phyloP scores from a whole-genome alignment of 2,888 invertebrate genomes.

The Drosophila pegasa region DNA sequence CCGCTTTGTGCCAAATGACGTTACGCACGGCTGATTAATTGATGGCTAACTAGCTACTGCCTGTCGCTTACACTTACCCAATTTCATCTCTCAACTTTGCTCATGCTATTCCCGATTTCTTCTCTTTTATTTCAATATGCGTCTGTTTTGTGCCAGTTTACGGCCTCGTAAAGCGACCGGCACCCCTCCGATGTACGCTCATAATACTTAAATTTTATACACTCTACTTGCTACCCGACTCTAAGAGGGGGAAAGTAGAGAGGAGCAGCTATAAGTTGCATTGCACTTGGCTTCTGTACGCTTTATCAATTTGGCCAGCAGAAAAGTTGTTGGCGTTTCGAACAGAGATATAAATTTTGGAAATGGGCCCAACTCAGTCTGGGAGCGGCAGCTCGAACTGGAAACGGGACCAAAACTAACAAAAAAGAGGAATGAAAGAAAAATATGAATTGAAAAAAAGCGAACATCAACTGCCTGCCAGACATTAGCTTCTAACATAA shows the following conservation, averaged over 20 bases:
- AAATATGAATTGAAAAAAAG: neutral
- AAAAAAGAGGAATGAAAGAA: neutral
- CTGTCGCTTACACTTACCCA: conserved; percentile 12
- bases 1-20: conserved; percentile 75
- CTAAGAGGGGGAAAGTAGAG: neutral
- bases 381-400: conserved; percentile 46
- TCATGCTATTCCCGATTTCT: conserved; percentile 12
- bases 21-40: conserved; percentile 73
- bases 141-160: conserved; percentile 61
- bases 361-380: conserved; percentile 70
- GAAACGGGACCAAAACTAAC: conserved; percentile 54
- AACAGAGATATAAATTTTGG: conserved; percentile 74
- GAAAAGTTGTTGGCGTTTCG: conserved; percentile 65
- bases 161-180: conserved; percentile 64
- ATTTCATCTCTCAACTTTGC: conserved; percentile 1
- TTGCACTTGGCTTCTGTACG: conserved; percentile 48
- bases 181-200: conserved; percentile 53
- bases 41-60: conserved; percentile 38
- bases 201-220: conserved; percentile 78
- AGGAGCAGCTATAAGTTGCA: neutral
- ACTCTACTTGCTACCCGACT: conserved; percentile 48
- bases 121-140: conserved; percentile 28
- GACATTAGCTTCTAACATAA: conserved; percentile 58
- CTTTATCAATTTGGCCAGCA: conserved; percentile 57
- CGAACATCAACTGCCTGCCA: conserved; percentile 36